A percentile compares a stretch with the other conserved stretches of the same genome.
phyloP scores from a whole-genome alignment of 2,797 vertebrate species.

The Oreonectes daqikongensis region DNA sequence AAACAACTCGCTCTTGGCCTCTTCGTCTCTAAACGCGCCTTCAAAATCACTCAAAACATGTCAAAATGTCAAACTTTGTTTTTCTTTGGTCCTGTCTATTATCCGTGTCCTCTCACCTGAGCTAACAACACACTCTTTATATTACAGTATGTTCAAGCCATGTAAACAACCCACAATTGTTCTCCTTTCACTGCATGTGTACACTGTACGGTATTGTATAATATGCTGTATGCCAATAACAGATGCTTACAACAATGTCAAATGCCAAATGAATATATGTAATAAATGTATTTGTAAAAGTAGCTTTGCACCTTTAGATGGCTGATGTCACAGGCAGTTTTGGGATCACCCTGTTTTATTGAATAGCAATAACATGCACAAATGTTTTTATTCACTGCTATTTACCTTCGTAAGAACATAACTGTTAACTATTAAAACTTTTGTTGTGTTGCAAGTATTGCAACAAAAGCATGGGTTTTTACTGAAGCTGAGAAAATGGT shows the following conservation, averaged over 20 bases:
- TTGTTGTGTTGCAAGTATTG: not conserved
- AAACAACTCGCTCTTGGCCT: not conserved
- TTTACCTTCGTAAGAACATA: not conserved
- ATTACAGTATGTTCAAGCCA: not conserved
- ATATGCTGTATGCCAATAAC: not conserved
- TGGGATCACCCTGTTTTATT: too few relatives aligned
- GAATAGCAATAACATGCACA: too few relatives aligned
- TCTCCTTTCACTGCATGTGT: not conserved
- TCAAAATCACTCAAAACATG: slow-evolving; percentile 1
- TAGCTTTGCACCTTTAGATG: not conserved
- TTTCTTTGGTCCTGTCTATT: not conserved
- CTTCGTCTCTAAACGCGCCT: slow-evolving; percentile 6
- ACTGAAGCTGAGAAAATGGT: not conserved
- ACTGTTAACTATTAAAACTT: too few relatives aligned
- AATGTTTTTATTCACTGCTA: too few relatives aligned
- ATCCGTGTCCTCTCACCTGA: slow-evolving; percentile 4
- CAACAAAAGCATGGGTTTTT: not conserved
- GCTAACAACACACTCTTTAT: not conserved
- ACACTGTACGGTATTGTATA: not conserved
- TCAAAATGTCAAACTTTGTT: slow-evolving; percentile 3
- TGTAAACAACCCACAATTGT: not conserved
- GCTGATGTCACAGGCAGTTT: too few relatives aligned
- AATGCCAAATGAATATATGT: too few relatives aligned
- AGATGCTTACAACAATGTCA: too few relatives aligned
- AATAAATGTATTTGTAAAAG: not conserved